Percentiles rank a stretch among this genome's conserved stretches.
Conservation (phyloP, 2,888 invertebrate genomes). For the Ecdyonurus torrentis region DNA sequence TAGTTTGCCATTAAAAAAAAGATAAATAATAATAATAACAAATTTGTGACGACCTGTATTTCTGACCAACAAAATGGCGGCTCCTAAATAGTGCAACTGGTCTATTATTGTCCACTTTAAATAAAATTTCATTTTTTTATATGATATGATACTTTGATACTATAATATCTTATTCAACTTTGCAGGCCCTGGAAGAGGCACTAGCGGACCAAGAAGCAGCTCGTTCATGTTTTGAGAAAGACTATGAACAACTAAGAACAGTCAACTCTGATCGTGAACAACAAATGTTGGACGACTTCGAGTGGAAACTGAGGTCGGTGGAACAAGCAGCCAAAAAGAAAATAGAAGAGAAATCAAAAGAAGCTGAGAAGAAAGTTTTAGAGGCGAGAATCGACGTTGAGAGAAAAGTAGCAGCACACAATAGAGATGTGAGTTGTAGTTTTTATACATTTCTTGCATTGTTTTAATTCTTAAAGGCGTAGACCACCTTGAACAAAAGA, state of each 20-base stretch:
- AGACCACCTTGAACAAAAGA: too few relatives aligned
- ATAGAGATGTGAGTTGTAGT: slow-evolving; percentile 19
- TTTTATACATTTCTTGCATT: too few relatives aligned
- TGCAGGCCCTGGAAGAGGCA: slow-evolving; percentile 36
- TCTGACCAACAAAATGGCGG: too few relatives aligned
- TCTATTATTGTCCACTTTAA: too few relatives aligned
- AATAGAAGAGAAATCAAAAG: slow-evolving; percentile 29
- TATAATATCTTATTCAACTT: not conserved
- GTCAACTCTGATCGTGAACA: slow-evolving; percentile 52
- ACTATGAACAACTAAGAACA: slow-evolving; percentile 49
- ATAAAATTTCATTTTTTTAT: too few relatives aligned
- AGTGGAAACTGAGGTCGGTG: slow-evolving; percentile 66
- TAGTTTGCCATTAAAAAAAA: too few relatives aligned
- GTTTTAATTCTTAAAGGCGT: too few relatives aligned
- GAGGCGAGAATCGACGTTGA: slow-evolving; percentile 15
- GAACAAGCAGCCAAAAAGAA: slow-evolving; percentile 49
- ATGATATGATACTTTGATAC: not conserved
- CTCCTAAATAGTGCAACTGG: too few relatives aligned
- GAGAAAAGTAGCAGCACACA: slow-evolving; percentile 16
- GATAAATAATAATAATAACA: too few relatives aligned
- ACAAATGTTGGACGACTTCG: slow-evolving; percentile 58
- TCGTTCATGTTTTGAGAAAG: slow-evolving; percentile 42
- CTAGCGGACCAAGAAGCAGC: slow-evolving; percentile 38
- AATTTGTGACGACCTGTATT: too few relatives aligned
- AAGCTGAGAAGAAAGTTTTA: slow-evolving; percentile 16